Evolutionary conservation across 2,888 invertebrate species (phyloP), one percentile per base, ranked within the genome.

Genomic region (Dolichomitus sp.): DNA sequence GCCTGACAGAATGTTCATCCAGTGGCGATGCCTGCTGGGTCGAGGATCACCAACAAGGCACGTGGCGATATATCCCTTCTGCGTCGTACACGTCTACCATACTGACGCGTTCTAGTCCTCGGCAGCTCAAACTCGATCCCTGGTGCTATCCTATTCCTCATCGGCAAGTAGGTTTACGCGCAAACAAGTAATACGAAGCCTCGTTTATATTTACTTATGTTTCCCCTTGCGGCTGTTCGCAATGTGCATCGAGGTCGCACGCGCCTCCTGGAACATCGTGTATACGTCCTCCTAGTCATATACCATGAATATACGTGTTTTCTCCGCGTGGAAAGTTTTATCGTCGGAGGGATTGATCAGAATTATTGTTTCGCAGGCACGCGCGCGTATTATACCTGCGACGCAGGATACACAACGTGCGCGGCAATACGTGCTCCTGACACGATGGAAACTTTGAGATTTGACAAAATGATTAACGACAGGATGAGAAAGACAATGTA

Each of bases 111-210:
- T 66, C 59, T 59, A 45, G 37, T 54, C 37, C 65, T 50, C 66
- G 50, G 30, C n/a, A 33, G 57, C 30, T 59, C 57, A 33, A 59
- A 30, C 57, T 33, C 33, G 33, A 59, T 33, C 57, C 57, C 57
- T n/a, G 33, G 61, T 17, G 14, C 68, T 33, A 63, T 70, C 42
- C 6, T 37, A 50, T 19, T 37, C 45, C 69, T 70, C 48, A 45
- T 57, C 57, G 65, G 5, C 12, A 57, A 42, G 19, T 70, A 54
- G 61, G 48, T 74, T 74, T 75, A 70, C 57, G 54, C 37, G 80
- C 45, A 75, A 65, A 75, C 57, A 75, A 80, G 54, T n/a, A 45
- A 45, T 54, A 33, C 12, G 23, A 52, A 33, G 68, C 33, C 52
- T 37, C 48, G 63, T 48, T 70, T 48, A 63, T 69, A 75, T 70